Evolutionary conservation across 2,888 invertebrate species (phyloP), one percentile per base, ranked within the genome.

Genomic region (Tachina lurida): DNA sequence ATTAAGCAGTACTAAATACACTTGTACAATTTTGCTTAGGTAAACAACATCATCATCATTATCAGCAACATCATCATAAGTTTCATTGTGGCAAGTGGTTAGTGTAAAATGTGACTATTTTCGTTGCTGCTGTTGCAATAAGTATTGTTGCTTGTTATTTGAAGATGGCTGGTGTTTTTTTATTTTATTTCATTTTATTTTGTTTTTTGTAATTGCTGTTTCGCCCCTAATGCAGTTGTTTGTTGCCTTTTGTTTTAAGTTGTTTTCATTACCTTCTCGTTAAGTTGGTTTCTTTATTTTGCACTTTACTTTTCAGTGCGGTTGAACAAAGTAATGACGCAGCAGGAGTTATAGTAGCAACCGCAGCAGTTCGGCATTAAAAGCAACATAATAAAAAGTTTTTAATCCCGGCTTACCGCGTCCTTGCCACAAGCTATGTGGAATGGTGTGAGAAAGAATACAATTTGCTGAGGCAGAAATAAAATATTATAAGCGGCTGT

Each of bases 401-500:
- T 84, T 85, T 85, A 85, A 81, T 85, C 81, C 81, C 56, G 77
- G 81, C 84, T 85, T 81, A 85, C 81, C 84, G 68, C 84, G 84
- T 85, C 84, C 82, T 81, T 84, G 54, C 81, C 84, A 22, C 81
- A 85, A 85, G 52, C 67, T 84, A 62, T 68, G 52, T 39, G 56
- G n/a, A 49, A 68, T 49, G 74, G 76, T 76, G 80, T 77, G 73
- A 78, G 56, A 70, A 74, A 74, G 15, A 78, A 81, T 77, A 63
- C 43, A 74, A 81, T 77, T 73, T 81, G 81, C 74, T 84, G 68
- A 63, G 63, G 70, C 39, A 49, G 15, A 31, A 47, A 31, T 17
- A 63, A 39, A 65, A 22, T 62, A 63, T 49, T 74, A 17, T 39
- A n/a, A 17, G 49, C n/a, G 17, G 4, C 10, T 63, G 39, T 63